These are phyloP conservation scores for Aselliscus stoliczkanus DNA, from an alignment of 2,797 vertebrate species.

Conservation along the genomic window DNA sequence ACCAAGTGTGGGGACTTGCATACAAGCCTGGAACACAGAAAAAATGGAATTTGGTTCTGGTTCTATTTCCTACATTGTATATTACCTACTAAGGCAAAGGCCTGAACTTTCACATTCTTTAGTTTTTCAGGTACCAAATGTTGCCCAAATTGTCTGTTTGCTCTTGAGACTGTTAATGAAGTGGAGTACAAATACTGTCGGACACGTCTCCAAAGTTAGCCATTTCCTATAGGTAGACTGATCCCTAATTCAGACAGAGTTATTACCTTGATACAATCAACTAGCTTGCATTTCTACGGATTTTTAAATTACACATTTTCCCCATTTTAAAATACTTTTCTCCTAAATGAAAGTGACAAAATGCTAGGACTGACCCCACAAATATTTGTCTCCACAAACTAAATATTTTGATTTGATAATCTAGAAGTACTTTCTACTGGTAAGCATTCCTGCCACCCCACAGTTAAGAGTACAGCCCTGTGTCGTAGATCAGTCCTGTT, in stretches of 20 bases:
- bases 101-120: not conserved
- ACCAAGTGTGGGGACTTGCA: not conserved
- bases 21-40: not conserved
- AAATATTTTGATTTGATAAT: not conserved
- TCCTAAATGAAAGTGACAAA: not conserved
- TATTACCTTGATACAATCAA: not conserved
- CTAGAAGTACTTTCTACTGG: not conserved
- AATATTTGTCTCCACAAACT: not conserved
- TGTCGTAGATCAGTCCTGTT: not conserved
- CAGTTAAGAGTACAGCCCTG: not conserved
- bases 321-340: not conserved
- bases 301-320: slow-evolving; percentile 8
- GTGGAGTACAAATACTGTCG: not conserved
- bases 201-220: not conserved
- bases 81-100: not conserved
- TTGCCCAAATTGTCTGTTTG: not conserved
- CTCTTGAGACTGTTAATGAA: not conserved
- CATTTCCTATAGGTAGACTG: not conserved
- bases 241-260: not conserved
- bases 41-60: not conserved
- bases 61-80: not conserved
- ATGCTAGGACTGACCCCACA: not conserved
- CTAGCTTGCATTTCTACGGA: not conserved
- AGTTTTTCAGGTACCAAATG: not conserved
- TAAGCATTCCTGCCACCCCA: not conserved